Evolutionary conservation across 1,140 invertebrate genomes (phyloP).

Genomic region (Linepithema humile): DNA sequence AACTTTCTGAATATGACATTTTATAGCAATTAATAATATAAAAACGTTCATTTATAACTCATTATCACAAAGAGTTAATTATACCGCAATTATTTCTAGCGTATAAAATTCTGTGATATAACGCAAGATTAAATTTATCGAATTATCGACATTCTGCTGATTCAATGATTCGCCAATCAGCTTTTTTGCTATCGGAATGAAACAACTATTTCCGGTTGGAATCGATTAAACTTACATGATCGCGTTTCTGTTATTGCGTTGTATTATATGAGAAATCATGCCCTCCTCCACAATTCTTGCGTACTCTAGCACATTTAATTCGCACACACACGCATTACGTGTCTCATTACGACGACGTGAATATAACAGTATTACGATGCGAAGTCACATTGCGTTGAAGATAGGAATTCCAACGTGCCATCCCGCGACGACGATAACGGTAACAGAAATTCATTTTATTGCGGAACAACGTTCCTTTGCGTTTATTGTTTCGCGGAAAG

Average conservation of each 20-base stretch:
- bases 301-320: background rate
- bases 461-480: background rate
- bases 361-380: slow-evolving; percentile 16
- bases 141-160: background rate
- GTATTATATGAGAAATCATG: background rate
- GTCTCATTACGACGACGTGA: slow-evolving; percentile 36
- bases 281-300: background rate
- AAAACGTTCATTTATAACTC: too few species aligned
- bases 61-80: background rate
- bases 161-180: background rate
- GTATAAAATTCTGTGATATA: background rate
- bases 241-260: background rate
- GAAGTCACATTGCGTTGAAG: slow-evolving; percentile 34
- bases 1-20: background rate
- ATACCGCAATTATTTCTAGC: background rate
- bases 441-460: slow-evolving; percentile 41
- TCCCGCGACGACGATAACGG: slow-evolving; percentile 19
- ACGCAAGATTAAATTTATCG: background rate
- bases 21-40: background rate
- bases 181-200: background rate
- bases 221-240: too few species aligned
- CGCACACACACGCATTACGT: slow-evolving; percentile 23
- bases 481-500: slow-evolving; percentile 43
- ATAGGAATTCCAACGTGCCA: slow-evolving; percentile 26
- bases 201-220: background rate